These are phyloP conservation scores for Chlorospingus semifuscus DNA, from an alignment of 2,797 vertebrate genomes.

Conservation along the genomic window DNA sequence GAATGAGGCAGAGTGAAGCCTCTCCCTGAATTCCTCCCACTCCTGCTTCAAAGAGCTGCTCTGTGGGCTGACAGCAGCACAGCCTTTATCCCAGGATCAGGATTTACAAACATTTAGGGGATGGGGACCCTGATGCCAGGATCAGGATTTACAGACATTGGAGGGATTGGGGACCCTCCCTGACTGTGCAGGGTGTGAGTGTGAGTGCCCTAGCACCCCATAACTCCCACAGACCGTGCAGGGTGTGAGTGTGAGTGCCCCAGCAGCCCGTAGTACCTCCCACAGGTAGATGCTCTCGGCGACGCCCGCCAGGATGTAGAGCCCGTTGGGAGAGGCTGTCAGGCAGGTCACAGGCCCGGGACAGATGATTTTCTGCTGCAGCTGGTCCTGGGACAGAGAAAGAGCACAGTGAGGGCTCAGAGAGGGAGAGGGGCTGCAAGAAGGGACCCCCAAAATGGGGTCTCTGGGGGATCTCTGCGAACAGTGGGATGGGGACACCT, in stretches of 20 bases:
- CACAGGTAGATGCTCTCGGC: slow-evolving; percentile 89
- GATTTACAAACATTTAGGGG: rapidly evolving
- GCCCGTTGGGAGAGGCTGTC: slow-evolving; percentile 84
- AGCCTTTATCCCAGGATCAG: neutral
- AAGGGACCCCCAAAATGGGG: rapidly evolving
- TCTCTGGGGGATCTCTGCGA: too few species aligned
- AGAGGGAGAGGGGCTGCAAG: neutral
- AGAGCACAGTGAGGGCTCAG: neutral
- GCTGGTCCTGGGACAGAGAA: slow-evolving; percentile 84
- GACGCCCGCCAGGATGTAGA: slow-evolving; percentile 87
- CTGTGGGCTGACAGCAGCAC: rapidly evolving
- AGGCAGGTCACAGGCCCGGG: slow-evolving; percentile 90
- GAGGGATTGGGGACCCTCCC: rapidly evolving
- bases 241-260: neutral
- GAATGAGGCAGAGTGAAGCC: neutral
- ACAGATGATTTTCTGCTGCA: slow-evolving; percentile 96
- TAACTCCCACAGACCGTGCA: slow-evolving; percentile 81
- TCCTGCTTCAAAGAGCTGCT: neutral
- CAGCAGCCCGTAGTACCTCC: slow-evolving; percentile 82
- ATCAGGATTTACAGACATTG: rapidly evolving
- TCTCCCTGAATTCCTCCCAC: neutral
- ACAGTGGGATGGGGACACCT: too few species aligned
- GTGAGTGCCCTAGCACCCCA: neutral
- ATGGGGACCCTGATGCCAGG: too few species aligned
- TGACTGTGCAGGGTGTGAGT: neutral